Evolutionary conservation across 2,797 vertebrate genomes (phyloP).

Genomic region (Heteromormyrus szaboi): DNA sequence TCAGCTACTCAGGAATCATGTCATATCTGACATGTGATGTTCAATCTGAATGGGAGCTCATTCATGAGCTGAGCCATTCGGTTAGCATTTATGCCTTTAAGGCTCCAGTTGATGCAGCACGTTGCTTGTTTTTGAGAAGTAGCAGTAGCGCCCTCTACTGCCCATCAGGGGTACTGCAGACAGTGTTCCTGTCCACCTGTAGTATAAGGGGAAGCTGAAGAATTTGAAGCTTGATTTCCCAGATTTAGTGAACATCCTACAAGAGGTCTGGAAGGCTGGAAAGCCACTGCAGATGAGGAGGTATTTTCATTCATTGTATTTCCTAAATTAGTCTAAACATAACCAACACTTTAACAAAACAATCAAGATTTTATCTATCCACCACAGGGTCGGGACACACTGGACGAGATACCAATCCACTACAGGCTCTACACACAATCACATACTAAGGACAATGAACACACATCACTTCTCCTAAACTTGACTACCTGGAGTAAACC

Average conservation of each 20-base stretch:
- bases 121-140: background rate
- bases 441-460: background rate
- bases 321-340: background rate
- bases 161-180: conserved; percentile 50
- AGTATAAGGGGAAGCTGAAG: conserved; percentile 52
- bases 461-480: background rate
- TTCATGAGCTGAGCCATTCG: background rate
- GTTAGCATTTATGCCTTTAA: background rate
- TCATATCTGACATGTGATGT: background rate
- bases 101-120: background rate
- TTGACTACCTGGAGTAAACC: background rate
- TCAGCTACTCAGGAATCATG: background rate
- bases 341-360: background rate
- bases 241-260: conserved; percentile 53
- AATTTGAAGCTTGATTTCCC: conserved; percentile 58
- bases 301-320: conserved; percentile 18
- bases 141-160: conserved; percentile 14
- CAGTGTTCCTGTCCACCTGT: conserved; percentile 54
- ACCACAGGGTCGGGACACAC: background rate
- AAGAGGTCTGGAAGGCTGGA: conserved; percentile 61
- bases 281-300: conserved; percentile 44
- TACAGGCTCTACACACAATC: background rate
- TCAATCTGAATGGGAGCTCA: background rate
- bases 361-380: background rate
- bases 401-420: background rate